phyloP scores from a whole-genome alignment of 2,797 vertebrate species.

The Vireo griseus region DNA sequence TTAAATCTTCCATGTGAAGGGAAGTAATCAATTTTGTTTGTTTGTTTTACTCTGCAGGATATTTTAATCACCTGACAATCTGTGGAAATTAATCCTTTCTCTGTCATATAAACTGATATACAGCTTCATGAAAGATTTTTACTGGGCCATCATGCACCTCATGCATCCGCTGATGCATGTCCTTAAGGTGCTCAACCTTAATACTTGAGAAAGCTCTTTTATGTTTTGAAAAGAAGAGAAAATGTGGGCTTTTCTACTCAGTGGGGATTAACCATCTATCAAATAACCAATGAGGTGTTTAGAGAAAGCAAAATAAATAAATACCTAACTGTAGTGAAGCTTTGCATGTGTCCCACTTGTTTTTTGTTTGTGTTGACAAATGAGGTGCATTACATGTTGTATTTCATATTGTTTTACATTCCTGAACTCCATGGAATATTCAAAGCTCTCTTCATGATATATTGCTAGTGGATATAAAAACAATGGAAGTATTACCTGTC shows the following conservation, averaged over 20 bases:
- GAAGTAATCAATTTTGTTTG: neutral
- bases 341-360: neutral
- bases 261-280: neutral
- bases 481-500: neutral
- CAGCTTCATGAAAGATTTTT: neutral
- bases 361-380: neutral
- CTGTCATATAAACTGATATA: neutral
- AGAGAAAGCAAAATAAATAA: neutral
- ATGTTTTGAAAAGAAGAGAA: neutral
- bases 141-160: neutral
- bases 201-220: neutral
- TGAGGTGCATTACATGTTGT: neutral
- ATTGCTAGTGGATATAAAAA: neutral
- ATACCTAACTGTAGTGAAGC: neutral
- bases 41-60: neutral
- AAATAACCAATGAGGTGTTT: neutral
- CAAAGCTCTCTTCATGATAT: neutral
- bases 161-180: neutral
- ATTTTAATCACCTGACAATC: neutral
- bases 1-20: neutral
- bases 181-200: neutral
- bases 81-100: neutral
- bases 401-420: neutral
- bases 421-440: neutral
- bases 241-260: neutral